These are phyloP conservation scores for Botia almorhae DNA, from an alignment of 2,797 vertebrate genomes.

Conservation along the genomic window DNA sequence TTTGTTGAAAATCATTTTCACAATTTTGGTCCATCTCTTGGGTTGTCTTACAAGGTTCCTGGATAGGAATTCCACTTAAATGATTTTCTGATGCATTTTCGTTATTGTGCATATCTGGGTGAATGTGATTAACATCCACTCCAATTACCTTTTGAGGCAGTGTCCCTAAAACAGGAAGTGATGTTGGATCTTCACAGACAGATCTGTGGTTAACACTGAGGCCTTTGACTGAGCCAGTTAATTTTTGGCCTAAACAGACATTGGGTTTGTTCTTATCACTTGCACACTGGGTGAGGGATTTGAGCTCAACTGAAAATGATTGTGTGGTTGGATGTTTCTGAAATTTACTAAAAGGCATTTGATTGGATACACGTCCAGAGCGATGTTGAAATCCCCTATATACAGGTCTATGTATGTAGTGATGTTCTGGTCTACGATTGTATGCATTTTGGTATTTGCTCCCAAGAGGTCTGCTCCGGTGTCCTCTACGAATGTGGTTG, in stretches of 20 bases:
- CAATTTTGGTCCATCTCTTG: slow-evolving; percentile 25
- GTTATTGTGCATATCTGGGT: background rate
- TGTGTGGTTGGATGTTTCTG: slow-evolving; percentile 72
- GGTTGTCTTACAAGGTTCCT: background rate
- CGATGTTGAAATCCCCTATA: slow-evolving; percentile 60
- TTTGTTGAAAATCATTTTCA: background rate
- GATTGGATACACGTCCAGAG: slow-evolving; percentile 62
- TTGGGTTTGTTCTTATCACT: slow-evolving; percentile 74
- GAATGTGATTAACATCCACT: background rate
- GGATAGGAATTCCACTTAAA: background rate
- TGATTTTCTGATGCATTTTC: background rate
- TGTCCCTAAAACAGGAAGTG: background rate
- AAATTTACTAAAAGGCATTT: slow-evolving; percentile 61
- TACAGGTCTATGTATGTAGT: slow-evolving; percentile 80
- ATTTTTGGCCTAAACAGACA: slow-evolving; percentile 77
- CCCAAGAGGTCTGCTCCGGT: slow-evolving; percentile 78
- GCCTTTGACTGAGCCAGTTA: slow-evolving; percentile 22
- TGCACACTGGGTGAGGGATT: slow-evolving; percentile 72
- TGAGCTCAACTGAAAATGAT: slow-evolving; percentile 70
- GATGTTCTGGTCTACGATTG: slow-evolving; percentile 81
- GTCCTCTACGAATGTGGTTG: slow-evolving; percentile 63
- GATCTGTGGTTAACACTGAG: slow-evolving; percentile 59
- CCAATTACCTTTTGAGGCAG: background rate
- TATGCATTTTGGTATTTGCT: slow-evolving; percentile 86
- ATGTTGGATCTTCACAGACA: slow-evolving; percentile 37